A percentile compares a stretch with the other conserved stretches of the same genome.
phyloP scores from a whole-genome alignment of 2,888 invertebrate genomes.

The Piscicola geometra region DNA sequence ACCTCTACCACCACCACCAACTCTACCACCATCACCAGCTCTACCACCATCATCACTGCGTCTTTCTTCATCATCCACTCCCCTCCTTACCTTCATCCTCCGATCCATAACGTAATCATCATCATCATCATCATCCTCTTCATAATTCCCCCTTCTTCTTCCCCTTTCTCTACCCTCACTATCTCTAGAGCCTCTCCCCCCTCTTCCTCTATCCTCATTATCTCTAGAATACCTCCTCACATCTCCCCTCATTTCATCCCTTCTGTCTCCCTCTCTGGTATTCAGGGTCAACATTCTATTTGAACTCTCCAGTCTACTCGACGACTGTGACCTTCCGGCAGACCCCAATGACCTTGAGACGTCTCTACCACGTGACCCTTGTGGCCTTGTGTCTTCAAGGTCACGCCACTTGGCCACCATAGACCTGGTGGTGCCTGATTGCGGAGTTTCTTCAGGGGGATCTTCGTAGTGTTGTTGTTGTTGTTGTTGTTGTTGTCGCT shows the following conservation, averaged over 20 bases:
- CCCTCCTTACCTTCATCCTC: too few relatives aligned
- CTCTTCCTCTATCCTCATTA: too few relatives aligned
- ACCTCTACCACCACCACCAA: too few relatives aligned
- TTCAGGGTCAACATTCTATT: conserved; percentile 12
- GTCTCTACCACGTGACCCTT: neutral
- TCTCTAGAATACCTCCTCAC: too few relatives aligned
- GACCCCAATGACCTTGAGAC: neutral
- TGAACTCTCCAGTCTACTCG: conserved; percentile 18
- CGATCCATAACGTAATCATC: too few relatives aligned
- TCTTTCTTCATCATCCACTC: too few relatives aligned
- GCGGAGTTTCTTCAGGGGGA: conserved; percentile 38
- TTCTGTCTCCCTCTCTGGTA: neutral
- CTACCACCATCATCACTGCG: too few relatives aligned
- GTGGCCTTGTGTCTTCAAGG: conserved; percentile 33
- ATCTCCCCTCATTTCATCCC: neutral
- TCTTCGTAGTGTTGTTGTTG: neutral
- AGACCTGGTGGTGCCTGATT: conserved; percentile 39
- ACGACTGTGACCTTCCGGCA: conserved; percentile 18
- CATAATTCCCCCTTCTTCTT: too few relatives aligned
- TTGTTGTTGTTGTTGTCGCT: neutral
- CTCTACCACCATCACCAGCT: too few relatives aligned
- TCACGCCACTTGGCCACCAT: conserved; percentile 39
- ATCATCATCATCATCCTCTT: too few relatives aligned
- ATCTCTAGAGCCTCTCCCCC: too few relatives aligned
- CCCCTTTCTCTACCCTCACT: too few relatives aligned